phyloP scores from a whole-genome alignment of 2,888 invertebrate species.

The Eledona agricola region DNA sequence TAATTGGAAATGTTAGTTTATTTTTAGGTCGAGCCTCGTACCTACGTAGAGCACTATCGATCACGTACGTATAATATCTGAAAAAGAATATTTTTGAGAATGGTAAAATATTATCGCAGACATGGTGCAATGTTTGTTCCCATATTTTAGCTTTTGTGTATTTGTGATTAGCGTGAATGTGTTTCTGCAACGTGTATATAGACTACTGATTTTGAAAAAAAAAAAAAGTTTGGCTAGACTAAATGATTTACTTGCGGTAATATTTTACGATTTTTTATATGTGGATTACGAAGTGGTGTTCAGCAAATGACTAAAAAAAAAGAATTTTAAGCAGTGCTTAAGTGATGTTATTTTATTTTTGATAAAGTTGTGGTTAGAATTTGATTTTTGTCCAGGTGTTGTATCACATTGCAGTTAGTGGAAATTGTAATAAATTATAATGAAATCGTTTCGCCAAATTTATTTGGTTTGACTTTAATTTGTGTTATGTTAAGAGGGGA shows the following conservation, averaged over 20 bases:
- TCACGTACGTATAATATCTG: constrained; percentile 56
- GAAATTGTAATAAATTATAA: constrained; percentile 4
- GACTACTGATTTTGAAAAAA: constrained; percentile 39
- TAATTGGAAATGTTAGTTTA: constrained; percentile 42
- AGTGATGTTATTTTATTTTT: constrained; percentile 35
- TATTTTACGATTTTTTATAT: constrained; percentile 53
- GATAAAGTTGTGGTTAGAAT: constrained; percentile 29
- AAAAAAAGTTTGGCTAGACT: constrained; percentile 28
- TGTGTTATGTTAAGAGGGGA: constrained; percentile 35
- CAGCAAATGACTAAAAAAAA: too few relatives aligned
- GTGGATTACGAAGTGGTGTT: constrained; percentile 16
- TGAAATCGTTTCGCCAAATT: constrained; percentile 15
- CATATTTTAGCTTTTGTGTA: constrained; percentile 40
- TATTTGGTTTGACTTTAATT: constrained; percentile 14
- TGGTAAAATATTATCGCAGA: constrained; percentile 61
- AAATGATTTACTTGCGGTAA: constrained; percentile 50
- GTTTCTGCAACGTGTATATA: constrained; percentile 41
- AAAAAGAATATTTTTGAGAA: constrained; percentile 38
- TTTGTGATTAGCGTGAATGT: constrained; percentile 43
- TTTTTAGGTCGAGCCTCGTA: constrained; percentile 44
- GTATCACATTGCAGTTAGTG: constrained; percentile 12
- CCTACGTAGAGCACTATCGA: constrained; percentile 39
- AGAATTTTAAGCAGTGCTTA: constrained; percentile 52
- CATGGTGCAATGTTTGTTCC: constrained; percentile 46
- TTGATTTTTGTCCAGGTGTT: constrained; percentile 17